Evolutionary conservation across 2,797 vertebrate genomes (phyloP), one percentile per base, ranked within the genome.

Genomic region (Erethizon dorsatum): DNA sequence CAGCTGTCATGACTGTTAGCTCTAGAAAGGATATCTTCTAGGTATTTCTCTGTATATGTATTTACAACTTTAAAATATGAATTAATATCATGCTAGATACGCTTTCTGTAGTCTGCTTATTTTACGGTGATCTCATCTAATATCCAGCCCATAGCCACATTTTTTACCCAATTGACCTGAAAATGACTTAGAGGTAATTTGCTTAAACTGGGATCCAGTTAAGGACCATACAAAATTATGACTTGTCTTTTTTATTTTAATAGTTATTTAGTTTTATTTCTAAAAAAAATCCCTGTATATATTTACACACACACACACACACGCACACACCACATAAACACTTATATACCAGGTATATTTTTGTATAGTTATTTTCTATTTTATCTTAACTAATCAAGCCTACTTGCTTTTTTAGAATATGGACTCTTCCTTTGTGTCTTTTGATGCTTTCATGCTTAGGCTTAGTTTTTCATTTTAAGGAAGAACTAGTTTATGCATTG

Each of bases 51-150:
- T 85, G 5, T 78, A 47, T 15, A 26, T 67, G 13, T 56, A 88
- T 54, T 83, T 94, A 90, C 1, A 77, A 52, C 92, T 91, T 73
- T 75, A 71, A 95, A 95, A 59, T 92, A 63, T 52, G 79, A 47
- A 45, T 50, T 67, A 78, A 88, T 41, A 59, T 93, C 31, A 93
- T 77, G 77, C 12, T 88, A 8, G 87, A 31, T 57, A 37, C 63
- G 45, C 15, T 28, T 80, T 54, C 41, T 83, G 1, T 24, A 80
- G 0, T 69, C 4, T 61, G 50, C 37, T 90, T 94, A 28, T 71
- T 90, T 88, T 82, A 91, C 82, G 41, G 47, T 31, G 3, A 91
- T 28, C 12, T 90, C 33, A 73, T 82, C 28, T 71, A 54, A 54
- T 71, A 41, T 67, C n/a, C 6, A 93, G 24, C 37, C 45, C 31